Evolutionary conservation across 2,113 vertebrate species (phyloP).

Genomic region (Coryphaenoides rupestris): DNA sequence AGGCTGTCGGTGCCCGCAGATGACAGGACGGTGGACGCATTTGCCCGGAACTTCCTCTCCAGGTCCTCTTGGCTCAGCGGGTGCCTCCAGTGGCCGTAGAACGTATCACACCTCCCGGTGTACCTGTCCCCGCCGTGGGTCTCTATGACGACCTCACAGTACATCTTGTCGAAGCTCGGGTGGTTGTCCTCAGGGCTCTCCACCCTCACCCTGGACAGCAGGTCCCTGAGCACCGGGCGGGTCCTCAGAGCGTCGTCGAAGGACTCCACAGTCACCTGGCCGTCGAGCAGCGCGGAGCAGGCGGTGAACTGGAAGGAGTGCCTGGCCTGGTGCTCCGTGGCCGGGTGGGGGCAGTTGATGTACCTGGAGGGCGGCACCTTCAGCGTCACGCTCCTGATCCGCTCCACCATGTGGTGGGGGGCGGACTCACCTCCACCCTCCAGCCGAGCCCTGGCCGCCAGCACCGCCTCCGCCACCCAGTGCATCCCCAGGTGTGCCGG

Average conservation of each 20-base stretch:
- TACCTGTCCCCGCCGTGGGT: constrained; percentile 49
- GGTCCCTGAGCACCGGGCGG: constrained; percentile 63
- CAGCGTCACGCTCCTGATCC: constrained; percentile 73
- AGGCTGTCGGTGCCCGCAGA: constrained; percentile 71
- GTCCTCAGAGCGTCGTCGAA: constrained; percentile 64
- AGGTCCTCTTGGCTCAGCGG: constrained; percentile 82
- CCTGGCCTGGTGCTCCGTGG: constrained; percentile 84
- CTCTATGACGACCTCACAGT: constrained; percentile 73
- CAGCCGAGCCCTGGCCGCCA: constrained; percentile 70
- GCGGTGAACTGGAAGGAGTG: constrained; percentile 92
- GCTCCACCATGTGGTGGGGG: constrained; percentile 59
- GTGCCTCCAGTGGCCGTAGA: constrained; percentile 93
- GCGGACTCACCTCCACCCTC: constrained; percentile 9
- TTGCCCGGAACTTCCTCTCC: constrained; percentile 79
- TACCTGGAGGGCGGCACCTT: constrained; percentile 82
- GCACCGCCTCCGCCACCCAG: constrained; percentile 86
- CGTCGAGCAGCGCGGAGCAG: constrained; percentile 80
- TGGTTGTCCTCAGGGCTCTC: constrained; percentile 79
- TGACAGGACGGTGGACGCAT: constrained; percentile 66
- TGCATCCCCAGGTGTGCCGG: constrained; percentile 90
- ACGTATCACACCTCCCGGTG: constrained; percentile 72
- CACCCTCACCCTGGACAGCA: constrained; percentile 77
- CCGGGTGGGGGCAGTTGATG: constrained; percentile 78
- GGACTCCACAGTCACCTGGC: constrained; percentile 69
- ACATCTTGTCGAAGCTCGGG: constrained; percentile 86